A percentile compares a stretch with the other conserved stretches of the same genome.
These are phyloP conservation scores for Rhinogobius similis DNA, from an alignment of 2,113 vertebrate species.

Conservation along the genomic window DNA sequence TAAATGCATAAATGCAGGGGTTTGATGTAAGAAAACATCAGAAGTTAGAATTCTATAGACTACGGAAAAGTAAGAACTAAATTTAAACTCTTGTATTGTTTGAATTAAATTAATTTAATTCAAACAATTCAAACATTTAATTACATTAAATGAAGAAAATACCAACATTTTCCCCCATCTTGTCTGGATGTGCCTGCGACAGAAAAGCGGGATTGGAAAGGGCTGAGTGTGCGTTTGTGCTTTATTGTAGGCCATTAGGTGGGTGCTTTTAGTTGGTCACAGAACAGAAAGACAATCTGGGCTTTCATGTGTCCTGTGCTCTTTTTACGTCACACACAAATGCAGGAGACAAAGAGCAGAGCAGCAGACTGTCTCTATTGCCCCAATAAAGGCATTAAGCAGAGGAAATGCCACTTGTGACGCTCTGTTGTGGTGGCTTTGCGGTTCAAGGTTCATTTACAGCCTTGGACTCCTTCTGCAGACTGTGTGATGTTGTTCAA, in stretches of 20 bases:
- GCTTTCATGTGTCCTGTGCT: slow-evolving; percentile 55
- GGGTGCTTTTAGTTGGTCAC: slow-evolving; percentile 39
- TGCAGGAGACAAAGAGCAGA: slow-evolving; percentile 36
- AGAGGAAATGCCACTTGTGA: slow-evolving; percentile 51
- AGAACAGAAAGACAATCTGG: slow-evolving; percentile 50
- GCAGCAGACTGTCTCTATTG: slow-evolving; percentile 65
- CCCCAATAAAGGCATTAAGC: slow-evolving; percentile 62
- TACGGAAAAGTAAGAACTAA: too few relatives aligned
- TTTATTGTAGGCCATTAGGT: slow-evolving; percentile 56
- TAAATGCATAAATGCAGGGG: too few relatives aligned
- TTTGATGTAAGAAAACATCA: too few relatives aligned
- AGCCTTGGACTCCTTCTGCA: slow-evolving; percentile 73
- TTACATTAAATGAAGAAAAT: too few relatives aligned
- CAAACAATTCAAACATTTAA: too few relatives aligned
- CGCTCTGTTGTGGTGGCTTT: slow-evolving; percentile 29
- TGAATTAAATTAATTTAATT: too few relatives aligned
- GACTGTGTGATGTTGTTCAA: slow-evolving; percentile 57
- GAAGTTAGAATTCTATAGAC: too few relatives aligned
- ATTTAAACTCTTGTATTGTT: too few relatives aligned
- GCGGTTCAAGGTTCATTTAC: slow-evolving; percentile 73
- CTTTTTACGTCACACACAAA: slow-evolving; percentile 27
- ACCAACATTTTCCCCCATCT: too few relatives aligned
- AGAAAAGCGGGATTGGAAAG: not conserved
- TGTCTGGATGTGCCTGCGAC: too few relatives aligned
- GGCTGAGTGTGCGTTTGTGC: not conserved